These are phyloP conservation scores for Sialia sialis DNA, from an alignment of 2,113 vertebrate genomes.

Conservation along the genomic window DNA sequence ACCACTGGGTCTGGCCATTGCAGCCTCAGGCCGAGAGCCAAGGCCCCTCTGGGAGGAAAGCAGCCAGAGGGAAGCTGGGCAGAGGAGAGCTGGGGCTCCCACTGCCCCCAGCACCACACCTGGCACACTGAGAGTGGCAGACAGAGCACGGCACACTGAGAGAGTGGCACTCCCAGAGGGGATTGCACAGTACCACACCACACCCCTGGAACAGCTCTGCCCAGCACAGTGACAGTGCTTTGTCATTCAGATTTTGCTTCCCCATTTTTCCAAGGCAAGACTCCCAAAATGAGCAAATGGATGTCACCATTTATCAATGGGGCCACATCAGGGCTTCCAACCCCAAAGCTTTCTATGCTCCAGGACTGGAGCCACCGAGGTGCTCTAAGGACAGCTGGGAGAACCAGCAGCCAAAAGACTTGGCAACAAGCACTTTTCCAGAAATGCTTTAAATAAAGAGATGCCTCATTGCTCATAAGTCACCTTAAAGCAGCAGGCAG, in stretches of 20 bases:
- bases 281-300: background rate
- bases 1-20: background rate
- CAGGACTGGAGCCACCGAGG: background rate
- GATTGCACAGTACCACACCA: no score
- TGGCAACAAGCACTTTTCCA: background rate
- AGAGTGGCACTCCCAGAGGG: no score
- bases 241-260: background rate
- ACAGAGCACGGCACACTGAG: no score
- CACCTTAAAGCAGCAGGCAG: background rate
- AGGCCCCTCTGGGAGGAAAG: background rate
- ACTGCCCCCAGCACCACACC: background rate
- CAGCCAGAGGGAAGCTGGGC: background rate
- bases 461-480: background rate
- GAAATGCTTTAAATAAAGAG: background rate
- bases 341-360: background rate
- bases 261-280: background rate
- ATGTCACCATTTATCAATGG: no score
- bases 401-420: background rate
- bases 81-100: background rate
- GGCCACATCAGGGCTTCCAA: background rate
- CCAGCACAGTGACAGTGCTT: fast-evolving
- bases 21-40: background rate
- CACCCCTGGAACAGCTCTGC: fast-evolving
- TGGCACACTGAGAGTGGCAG: no score
- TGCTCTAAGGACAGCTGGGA: background rate